These are phyloP conservation scores for Rhyacichthys aspro DNA, from an alignment of 2,797 vertebrate species.

Conservation along the genomic window DNA sequence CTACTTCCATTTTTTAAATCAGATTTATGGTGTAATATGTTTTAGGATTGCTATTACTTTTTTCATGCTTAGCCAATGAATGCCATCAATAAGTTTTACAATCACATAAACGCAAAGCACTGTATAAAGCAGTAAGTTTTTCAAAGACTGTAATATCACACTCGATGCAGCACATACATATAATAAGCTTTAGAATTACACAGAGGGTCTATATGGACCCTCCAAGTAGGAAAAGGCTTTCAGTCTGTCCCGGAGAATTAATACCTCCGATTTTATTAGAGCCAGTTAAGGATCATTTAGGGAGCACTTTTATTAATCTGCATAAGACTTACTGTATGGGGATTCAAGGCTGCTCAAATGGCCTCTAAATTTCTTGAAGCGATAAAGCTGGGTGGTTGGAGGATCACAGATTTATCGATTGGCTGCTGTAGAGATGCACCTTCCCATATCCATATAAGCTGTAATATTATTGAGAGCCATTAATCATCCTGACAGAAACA, in stretches of 20 bases:
- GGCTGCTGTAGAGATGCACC: constrained; percentile 75
- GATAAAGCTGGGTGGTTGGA: constrained; percentile 55
- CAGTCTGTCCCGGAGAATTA: constrained; percentile 40
- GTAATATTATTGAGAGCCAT: constrained; percentile 80
- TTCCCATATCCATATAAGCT: constrained; percentile 80
- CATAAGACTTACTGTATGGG: constrained; percentile 65
- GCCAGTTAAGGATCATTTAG: constrained; percentile 51
- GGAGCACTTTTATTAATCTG: constrained; percentile 69
- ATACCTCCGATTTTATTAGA: constrained; percentile 43
- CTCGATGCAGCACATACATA: constrained; percentile 1
- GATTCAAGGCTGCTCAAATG: constrained; percentile 57
- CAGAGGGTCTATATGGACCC: not conserved
- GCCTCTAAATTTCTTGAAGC: constrained; percentile 67
- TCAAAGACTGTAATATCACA: not conserved
- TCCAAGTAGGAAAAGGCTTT: constrained; percentile 9
- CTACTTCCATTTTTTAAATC: not conserved
- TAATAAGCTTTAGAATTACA: not conserved
- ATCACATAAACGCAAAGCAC: not conserved
- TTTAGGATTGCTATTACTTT: not conserved
- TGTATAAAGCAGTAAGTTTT: constrained; percentile 5
- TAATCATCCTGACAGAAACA: constrained; percentile 81
- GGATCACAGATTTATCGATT: constrained; percentile 82
- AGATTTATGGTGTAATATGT: not conserved
- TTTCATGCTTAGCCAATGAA: constrained; percentile 4
- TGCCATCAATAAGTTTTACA: constrained; percentile 3